Evolutionary conservation across 2,797 vertebrate species (phyloP), one percentile per base, ranked within the genome.

Genomic region (Moxostoma hubbsi): DNA sequence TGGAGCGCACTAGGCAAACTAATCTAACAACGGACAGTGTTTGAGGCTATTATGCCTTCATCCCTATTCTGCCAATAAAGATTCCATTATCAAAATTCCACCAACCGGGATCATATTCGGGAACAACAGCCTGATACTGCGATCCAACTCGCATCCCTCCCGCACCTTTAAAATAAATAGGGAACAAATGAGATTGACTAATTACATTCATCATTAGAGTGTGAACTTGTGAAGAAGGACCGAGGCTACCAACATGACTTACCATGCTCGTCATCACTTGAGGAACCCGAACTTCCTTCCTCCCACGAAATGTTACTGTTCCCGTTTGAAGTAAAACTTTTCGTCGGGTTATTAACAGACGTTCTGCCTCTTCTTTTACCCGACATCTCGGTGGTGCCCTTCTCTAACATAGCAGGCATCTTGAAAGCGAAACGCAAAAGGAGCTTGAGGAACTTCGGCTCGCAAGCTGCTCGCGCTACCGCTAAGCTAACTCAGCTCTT

Each of bases 191-290:
- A 63, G 10, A 16, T n/a, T 11, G 12, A 75, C 53, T 65, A 11
- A 36, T 24, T 11, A 12, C n/a, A 7, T 53, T 45, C 65, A 55
- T 49, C 10, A 76, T n/a, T 83, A 84, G 75, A 82, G 81, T 71
- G 43, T 68, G 71, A 88, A 72, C 74, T 61, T 79, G 24, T 64
- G 2, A 55, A 11, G 84, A 67, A 57, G 81, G 92, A 87, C 81
- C 90, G 91, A 93, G 93, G 92, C 92, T 91, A 94, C 88, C 88
- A 87, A 81, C 85, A 49, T 77, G 82, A 88, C 94, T 91, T 90
- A 97, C 96, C 96, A 89, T 96, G 95, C 90, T 98, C 96, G 81
- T 97, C 96, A 90, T 97, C 96, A 89, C 96, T 97, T 85, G 95
- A 97, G 55, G 95, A 96, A 76, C 94, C 96, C 87, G 95, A 96